Conservation (phyloP, 30 jellyfish, hydroid and myxozoan genomes). For the Catostylus mosaicus region DNA sequence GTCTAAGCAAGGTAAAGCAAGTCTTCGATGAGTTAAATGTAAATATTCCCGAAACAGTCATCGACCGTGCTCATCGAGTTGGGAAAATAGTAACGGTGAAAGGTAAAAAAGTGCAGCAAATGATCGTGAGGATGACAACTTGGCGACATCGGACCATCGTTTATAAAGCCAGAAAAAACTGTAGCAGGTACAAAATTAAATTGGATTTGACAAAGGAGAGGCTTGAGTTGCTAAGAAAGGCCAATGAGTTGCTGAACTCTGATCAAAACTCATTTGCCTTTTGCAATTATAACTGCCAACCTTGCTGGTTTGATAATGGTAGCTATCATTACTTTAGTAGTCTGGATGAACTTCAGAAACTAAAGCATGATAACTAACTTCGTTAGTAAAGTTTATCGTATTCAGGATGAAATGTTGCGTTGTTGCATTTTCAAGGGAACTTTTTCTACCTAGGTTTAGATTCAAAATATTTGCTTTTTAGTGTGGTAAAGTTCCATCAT, state of each 20-base stretch:
- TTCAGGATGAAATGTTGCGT: slow-evolving; percentile 9
- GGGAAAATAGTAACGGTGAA: slow-evolving; percentile 36
- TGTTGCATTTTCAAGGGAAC: not conserved
- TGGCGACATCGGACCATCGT: slow-evolving; percentile 54
- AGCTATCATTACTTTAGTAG: slow-evolving; percentile 24
- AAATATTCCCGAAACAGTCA: slow-evolving; percentile 49
- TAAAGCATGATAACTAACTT: slow-evolving; percentile 2
- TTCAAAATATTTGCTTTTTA: not conserved
- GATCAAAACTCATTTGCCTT: slow-evolving; percentile 50
- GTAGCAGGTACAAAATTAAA: slow-evolving; percentile 21
- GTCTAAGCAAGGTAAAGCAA: slow-evolving; percentile 29
- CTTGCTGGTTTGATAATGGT: slow-evolving; percentile 50
- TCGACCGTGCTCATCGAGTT: slow-evolving; percentile 59
- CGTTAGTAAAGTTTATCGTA: not conserved
- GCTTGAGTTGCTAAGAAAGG: slow-evolving; percentile 27
- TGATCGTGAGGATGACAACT: slow-evolving; percentile 43
- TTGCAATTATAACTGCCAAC: slow-evolving; percentile 33
- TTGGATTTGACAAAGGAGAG: slow-evolving; percentile 42
- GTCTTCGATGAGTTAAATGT: slow-evolving; percentile 39
- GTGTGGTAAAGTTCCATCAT: not conserved
- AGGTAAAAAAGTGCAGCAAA: slow-evolving; percentile 50
- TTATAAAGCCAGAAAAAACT: slow-evolving; percentile 42
- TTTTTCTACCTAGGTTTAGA: slow-evolving; percentile 5
- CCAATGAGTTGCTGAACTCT: slow-evolving; percentile 46
- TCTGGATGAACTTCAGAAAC: slow-evolving; percentile 35